Evolutionary conservation across 1,140 invertebrate genomes (phyloP), one percentile per base, ranked within the genome.

Genomic region (Drosophila santomea): DNA sequence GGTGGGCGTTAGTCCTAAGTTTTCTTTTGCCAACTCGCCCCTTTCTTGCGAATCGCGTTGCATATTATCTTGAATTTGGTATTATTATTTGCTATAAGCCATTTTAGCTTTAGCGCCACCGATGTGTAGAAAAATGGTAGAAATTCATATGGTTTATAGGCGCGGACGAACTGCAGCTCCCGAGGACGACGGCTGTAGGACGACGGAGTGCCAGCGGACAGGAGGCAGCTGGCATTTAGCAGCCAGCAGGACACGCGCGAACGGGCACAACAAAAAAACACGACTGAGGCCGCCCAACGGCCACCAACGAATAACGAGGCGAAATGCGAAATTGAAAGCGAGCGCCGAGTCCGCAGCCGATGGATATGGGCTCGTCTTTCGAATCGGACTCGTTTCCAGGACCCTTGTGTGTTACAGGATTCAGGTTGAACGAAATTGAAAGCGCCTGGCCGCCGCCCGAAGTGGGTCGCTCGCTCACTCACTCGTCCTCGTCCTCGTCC

Each of bases 251-350:
- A 88, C 72, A 88, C 84, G 73, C 84, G 77, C 84, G 74, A 80
- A 75, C 73, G 68, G 66, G 66, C 74, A 89, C 84, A 88, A 88
- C 84, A 88, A 88, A 88, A 88, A 89, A 88, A 89, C 80, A 88
- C 84, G 85, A 88, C 84, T 88, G 84, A 88, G 80, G 80, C 80
- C 84, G 84, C 75, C 84, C 84, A 89, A 83, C 85, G 76, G 83
- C 84, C 83, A 89, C 79, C 84, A 79, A 89, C 71, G 83, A 77
- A 79, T 86, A 67, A 83, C 82, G 61, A 66, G 62, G 60, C 72
- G 84, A 88, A 83, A 88, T 83, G 60, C 72, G 84, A 88, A 83
- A 88, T 83, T 89, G 83, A 88, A 88, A 89, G 84, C 83, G 76
- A 83, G 52, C 58, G 20, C 61, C 43, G 43, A 45, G 11, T 45